Percentiles rank a stretch among this genome's conserved stretches.
phyloP scores from a whole-genome alignment of 2,888 invertebrate genomes.

The Bibio marci region DNA sequence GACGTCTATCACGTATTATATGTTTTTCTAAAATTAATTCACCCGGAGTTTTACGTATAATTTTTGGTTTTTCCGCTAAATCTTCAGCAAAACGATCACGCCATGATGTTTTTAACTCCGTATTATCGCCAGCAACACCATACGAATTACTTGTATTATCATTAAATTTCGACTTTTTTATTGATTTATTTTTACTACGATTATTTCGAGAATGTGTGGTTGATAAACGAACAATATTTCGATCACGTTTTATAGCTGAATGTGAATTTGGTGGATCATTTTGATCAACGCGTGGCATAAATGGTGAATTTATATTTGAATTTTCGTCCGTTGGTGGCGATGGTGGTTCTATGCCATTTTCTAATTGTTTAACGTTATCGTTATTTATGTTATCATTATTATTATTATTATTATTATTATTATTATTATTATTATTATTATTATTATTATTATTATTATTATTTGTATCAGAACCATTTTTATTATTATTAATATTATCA shows the following conservation, averaged over 20 bases:
- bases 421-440: not conserved
- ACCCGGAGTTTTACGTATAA: conserved; percentile 45
- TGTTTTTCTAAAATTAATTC: conserved; percentile 62
- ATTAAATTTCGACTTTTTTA: not conserved
- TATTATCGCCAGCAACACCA: conserved; percentile 32
- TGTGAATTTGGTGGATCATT: conserved; percentile 32
- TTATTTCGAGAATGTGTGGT: conserved; percentile 31
- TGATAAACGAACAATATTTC: conserved; percentile 56
- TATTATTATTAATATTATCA: conserved; percentile 3
- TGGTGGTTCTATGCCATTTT: too few relatives aligned
- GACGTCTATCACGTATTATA: conserved; percentile 40
- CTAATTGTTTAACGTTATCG: not conserved
- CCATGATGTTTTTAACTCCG: conserved; percentile 30
- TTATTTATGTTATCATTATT: not conserved
- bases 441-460: not conserved
- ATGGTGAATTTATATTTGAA: conserved; percentile 16
- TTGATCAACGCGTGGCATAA: conserved; percentile 32
- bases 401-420: conserved; percentile 5
- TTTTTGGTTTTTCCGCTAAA: conserved; percentile 23
- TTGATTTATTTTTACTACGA: conserved; percentile 2
- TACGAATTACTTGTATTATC: conserved; percentile 12
- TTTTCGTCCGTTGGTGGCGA: conserved; percentile 7
- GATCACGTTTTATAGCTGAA: conserved; percentile 49
- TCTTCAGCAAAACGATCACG: conserved; percentile 46
- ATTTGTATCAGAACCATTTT: conserved; percentile 5